Base-by-base conservation (phyloP, 2,888 invertebrate genomes). In the Dioctria rufipes region DNA sequence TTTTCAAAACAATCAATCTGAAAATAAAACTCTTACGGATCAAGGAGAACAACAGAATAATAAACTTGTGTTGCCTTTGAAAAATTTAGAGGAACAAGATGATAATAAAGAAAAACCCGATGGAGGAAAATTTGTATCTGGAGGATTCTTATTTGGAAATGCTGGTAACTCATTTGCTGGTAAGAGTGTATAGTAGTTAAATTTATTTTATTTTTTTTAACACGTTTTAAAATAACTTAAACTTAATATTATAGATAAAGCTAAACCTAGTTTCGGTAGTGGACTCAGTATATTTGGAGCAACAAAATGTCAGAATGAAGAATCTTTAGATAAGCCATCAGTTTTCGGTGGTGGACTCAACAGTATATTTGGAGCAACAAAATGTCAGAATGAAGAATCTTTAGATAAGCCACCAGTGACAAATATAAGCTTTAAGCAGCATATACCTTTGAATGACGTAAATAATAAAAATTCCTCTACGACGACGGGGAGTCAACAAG, bases 61-160 rank as follows among this genome's bases (percentile, higher is more conserved):
- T 8, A 46, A 40, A n/a, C 13, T 73, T 42, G 39, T 51, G 5
- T 73, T 60, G 58, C 58, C 73, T 4, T 13, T 60, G 9, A 73
- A 58, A 42, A 73, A 40, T 54, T 4, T n/a, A 54, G 54, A 54
- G 4, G 4, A 8, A 11, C 6, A 54, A 54, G 11, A 54, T 11
- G 54, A 54, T 11, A 11, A 54, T 4, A 6, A 6, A 6, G 11
- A 6, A n/a, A 54, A 6, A 54, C 8, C 8, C 8, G 54, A 11
- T 11, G n/a, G 3, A 11, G 66, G 63, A 49, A 40, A 78, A 42
- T 73, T 81, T 61, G n/a, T 49, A 6, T 80, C 83, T 3, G 82
- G 84, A 6, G 85, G 86, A 3, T 88, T 87, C 54, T 61, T 86
- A 4, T 88, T 88, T 82, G 88, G 88, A 3, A 84, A 83, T 63